Base-by-base conservation (phyloP, 2,797 vertebrate species). In the Mionectes olivaceus region DNA sequence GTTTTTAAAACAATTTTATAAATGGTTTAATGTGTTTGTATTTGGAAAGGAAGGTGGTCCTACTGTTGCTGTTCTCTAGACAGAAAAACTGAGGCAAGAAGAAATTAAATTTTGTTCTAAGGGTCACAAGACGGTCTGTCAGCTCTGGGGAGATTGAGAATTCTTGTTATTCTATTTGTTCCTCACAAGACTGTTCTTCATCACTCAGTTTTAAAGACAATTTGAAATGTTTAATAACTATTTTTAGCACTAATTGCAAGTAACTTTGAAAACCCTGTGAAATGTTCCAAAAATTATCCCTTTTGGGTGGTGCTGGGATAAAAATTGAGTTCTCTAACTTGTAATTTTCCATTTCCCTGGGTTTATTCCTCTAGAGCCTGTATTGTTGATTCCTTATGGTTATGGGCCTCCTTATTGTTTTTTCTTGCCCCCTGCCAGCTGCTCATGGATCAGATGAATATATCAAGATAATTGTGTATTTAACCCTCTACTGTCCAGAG, bases 161-260 rank as follows among this genome's bases (percentile, higher is more conserved):
- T 19, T 73, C 2, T 9, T 10, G 2, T 25, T 46, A 13, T 35
- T 83, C 23, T 6, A 2, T 65, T 85, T 86, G 23, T 74, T 83
- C 47, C 24, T 84, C n/a, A 46, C 27, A 88, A 93, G 55, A 41
- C 23, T 68, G 13, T 5, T 94, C 64, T 69, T 94, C 30, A 64
- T 92, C 49, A 17, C 60, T 60, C n/a, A 64, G 19, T 49, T 93
- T 73, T 81, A 57, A 68, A 33, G 43, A 82, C 27, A 77, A 28
- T 88, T 86, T 94, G 56, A 95, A 95, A 60, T 57, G 46, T 68
- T 94, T 86, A 6, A 3, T 85, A 65, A 78, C 81, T 91, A 78
- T 94, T 96, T 95, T 86, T 94, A 96, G 76, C 53, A 73, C 30
- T 85, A 78, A 67, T 90, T 90, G 56, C 78, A 95, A 85, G 46